These are phyloP conservation scores for Sander lucioperca DNA, from an alignment of 2,113 vertebrate species.

Conservation along the genomic window DNA sequence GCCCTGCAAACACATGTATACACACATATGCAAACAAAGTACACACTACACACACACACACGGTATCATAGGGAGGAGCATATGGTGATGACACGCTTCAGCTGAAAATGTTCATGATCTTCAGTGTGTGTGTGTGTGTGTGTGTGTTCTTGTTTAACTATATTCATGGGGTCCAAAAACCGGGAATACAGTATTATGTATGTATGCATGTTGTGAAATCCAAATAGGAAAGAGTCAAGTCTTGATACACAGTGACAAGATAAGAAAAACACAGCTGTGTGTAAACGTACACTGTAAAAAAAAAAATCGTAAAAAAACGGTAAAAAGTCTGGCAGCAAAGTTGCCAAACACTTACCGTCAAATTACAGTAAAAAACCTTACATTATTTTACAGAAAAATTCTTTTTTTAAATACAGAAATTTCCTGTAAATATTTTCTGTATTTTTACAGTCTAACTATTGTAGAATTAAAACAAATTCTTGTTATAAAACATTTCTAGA, in stretches of 20 bases:
- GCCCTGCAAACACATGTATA: neutral
- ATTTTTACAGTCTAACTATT: too few relatives aligned
- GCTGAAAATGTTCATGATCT: conserved; percentile 26
- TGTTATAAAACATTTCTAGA: too few relatives aligned
- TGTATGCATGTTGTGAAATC: conserved; percentile 23
- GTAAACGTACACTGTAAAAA: conserved; percentile 37
- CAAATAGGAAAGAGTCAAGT: conserved; percentile 10
- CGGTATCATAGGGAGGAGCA: conserved; percentile 21
- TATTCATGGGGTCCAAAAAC: too few relatives aligned
- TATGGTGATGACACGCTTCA: conserved; percentile 46
- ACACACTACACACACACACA: conserved; percentile 12
- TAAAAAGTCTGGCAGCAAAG: too few relatives aligned
- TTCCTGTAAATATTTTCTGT: too few relatives aligned
- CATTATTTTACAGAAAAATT: too few relatives aligned
- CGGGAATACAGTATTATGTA: too few relatives aligned
- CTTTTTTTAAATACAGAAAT: too few relatives aligned
- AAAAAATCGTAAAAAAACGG: too few relatives aligned
- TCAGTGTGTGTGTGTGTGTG: conserved; percentile 15
- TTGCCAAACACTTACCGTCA: too few relatives aligned
- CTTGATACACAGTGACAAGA: conserved; percentile 15
- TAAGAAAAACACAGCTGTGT: conserved; percentile 3
- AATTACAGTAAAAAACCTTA: too few relatives aligned
- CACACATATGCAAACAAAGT: conserved; percentile 5
- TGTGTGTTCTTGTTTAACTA: neutral
- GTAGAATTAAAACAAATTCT: too few relatives aligned